Percentiles rank a stretch among this genome's conserved stretches.
phyloP scores from a whole-genome alignment of 1,140 invertebrate species.

The Micrasema minimum region DNA sequence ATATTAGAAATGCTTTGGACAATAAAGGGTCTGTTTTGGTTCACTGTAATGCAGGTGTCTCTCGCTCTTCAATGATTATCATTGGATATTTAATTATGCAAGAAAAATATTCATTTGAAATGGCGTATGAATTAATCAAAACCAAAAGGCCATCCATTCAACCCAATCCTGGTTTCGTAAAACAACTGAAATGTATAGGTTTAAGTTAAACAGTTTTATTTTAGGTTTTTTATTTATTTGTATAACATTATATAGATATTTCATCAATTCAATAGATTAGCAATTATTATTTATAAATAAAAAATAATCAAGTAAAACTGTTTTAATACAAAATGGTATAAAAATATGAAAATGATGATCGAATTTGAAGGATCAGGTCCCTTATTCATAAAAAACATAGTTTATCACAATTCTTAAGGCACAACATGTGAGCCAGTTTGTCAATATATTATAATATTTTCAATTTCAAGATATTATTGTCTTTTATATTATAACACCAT shows the following conservation, averaged over 20 bases:
- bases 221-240: no score
- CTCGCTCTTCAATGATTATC: conserved; percentile 83
- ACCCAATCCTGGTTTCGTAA: conserved; percentile 84
- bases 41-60: conserved; percentile 93
- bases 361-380: conserved; percentile 43
- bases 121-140: conserved; percentile 79
- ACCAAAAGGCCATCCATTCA: conserved; percentile 72
- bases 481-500: no score
- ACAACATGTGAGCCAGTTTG: no score
- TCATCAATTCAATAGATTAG: not conserved
- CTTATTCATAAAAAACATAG: conserved; percentile 32
- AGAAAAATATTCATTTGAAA: conserved; percentile 70
- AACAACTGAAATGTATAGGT: conserved; percentile 68
- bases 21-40: conserved; percentile 77
- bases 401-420: conserved; percentile 48
- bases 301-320: conserved; percentile 5
- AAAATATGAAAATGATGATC: conserved; percentile 38
- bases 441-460: no score
- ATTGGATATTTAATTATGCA: conserved; percentile 86
- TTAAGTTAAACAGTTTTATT: no score
- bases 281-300: not conserved
- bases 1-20: conserved; percentile 66
- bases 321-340: conserved; percentile 31
- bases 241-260: no score
- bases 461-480: no score